Conservation (phyloP, 2,113 vertebrate species). For the Polyodon spathula region DNA sequence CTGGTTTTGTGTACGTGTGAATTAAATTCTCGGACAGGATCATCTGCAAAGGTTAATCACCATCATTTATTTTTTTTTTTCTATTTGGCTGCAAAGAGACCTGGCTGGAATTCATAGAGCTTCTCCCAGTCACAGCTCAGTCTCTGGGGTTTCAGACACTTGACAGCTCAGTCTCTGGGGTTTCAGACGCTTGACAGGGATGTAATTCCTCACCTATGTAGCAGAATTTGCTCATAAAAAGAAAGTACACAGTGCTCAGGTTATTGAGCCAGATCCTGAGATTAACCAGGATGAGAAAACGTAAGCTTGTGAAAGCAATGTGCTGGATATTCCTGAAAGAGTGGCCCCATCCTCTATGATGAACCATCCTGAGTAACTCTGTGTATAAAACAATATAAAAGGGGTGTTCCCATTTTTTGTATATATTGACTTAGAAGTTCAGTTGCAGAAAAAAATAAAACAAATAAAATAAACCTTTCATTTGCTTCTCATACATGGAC, state of each 20-base stretch:
- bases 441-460: too few relatives aligned
- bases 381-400: too few relatives aligned
- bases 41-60: constrained; percentile 20
- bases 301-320: not conserved
- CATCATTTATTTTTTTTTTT: constrained; percentile 16
- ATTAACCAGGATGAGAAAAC: constrained; percentile 7
- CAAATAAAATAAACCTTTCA: too few relatives aligned
- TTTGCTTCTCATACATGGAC: too few relatives aligned
- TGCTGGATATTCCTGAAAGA: not conserved
- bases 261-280: not conserved
- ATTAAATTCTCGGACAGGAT: constrained; percentile 5
- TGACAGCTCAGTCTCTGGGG: constrained; percentile 15
- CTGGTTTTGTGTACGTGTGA: too few relatives aligned
- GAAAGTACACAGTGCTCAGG: constrained; percentile 22
- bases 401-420: too few relatives aligned
- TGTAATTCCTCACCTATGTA: constrained; percentile 44
- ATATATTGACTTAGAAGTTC: too few relatives aligned
- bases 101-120: constrained; percentile 10
- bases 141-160: too few relatives aligned
- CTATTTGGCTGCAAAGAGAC: constrained; percentile 10
- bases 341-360: too few relatives aligned
- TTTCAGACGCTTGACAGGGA: constrained; percentile 19
- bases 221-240: constrained; percentile 34
- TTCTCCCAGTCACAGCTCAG: not conserved
- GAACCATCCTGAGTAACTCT: too few relatives aligned